Evolutionary conservation across 2,888 invertebrate species (phyloP), one percentile per base, ranked within the genome.

Genomic region (Pyrrhosoma nymphula): DNA sequence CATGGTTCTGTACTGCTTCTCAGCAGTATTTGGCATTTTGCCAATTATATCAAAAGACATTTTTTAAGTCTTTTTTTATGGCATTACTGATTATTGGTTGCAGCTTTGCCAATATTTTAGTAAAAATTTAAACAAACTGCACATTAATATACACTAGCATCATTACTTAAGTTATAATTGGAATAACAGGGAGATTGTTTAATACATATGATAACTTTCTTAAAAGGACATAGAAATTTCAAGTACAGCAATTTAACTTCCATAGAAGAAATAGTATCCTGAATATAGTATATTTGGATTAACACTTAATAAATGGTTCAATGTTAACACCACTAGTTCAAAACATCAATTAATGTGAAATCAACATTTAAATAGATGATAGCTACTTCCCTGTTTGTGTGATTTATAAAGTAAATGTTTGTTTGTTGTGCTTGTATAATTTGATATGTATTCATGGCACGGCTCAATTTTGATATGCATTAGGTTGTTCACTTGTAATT

Each of bases 1-100:
- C 95, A 95, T 96, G 96, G 96, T 96, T 96, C 95, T 95, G 95
- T 95, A 90, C 88, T 89, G 82, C 93, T 93, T 93, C 26, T 93
- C 93, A 93, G 93, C 93, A 93, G 93, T 93, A 69, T 39, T 69
- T 93, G 93, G 93, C 93, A 75, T 75, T 91, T 39, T 35, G 93
- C 93, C 93, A 69, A 69, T 63, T 93, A 93, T 93, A 93, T 93
- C 93, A 93, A 93, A 93, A 93, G 93, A 93, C 93, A 75, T 93
- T 69, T 93, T 91, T 93, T 93, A 60, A 69, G 47, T 93, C 69
- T 93, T 93, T 93, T n/a, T 93, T 93, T n/a, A 14, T 47, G 69
- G 93, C 93, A 93, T 69, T 47, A 75, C 93, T 93, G 93, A 69
- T 93, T 75, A 93, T 75, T 93, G 93, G 26, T 75, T 93, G 56